Base-by-base conservation (phyloP, 2,113 vertebrate genomes). In the Dromas ardeola region DNA sequence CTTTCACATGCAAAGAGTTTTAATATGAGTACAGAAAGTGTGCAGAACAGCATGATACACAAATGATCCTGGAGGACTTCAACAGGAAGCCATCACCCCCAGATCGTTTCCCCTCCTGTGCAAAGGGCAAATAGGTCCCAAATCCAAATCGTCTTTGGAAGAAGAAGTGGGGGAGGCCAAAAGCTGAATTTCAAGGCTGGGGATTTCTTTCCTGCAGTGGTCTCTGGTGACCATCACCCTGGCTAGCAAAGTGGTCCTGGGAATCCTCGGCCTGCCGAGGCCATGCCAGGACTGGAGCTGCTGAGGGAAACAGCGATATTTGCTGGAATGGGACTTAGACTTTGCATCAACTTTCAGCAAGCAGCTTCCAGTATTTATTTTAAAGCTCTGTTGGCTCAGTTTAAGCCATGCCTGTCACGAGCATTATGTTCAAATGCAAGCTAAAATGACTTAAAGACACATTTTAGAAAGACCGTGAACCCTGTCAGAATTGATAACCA, bases 401-500 rank as follows among this genome's bases (percentile, higher is more conserved):
- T 92, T 82, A 92, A 96, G 61, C 69, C n/a, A n/a, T 81, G 88
- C 40, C 67, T 85, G 70, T 86, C 88, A 85, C 2, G 13, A 91
- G 34, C 69, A 81, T 92, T 82, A 79, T 66, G 88, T 67, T 92
- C 88, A 94, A 96, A 92, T 47, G 15, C 43, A 58, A 82, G 59
- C 50, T 79, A 59, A 95, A 91, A 69, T 80, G 50, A 84, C 88
- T 95, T 94, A 73, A 85, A 93, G 88, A 93, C 53, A 73, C 32
- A 11, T 81, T 91, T 91, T 80, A 91, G 86, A 93, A 81, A 62
- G 86, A 91, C 50, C 6, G 2, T 67, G 90, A 95, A 87, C 88
- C 88, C 92, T 93, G 92, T 81, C 88, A 85, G 81, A 91, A 91
- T 18, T 8, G 15, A 91, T 95, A 95, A 94, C 84, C 12, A 25